These are phyloP conservation scores for Andricus grossulariae DNA, from an alignment of 1,140 invertebrate genomes.

Conservation along the genomic window DNA sequence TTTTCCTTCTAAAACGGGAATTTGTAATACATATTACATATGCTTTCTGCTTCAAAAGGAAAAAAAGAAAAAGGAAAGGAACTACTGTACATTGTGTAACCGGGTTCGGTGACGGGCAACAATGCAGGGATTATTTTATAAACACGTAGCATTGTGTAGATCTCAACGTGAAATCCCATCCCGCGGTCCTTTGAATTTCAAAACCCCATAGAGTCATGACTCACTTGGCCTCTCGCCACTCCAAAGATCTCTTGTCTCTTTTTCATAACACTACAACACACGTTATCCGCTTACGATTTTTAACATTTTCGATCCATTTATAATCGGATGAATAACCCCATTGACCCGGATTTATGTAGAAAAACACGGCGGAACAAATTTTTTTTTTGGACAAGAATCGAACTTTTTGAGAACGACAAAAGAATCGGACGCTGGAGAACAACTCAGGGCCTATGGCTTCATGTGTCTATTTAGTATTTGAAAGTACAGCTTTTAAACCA, in stretches of 20 bases:
- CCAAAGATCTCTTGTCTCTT: constrained; percentile 51
- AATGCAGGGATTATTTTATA: constrained; percentile 60
- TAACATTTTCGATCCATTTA: constrained; percentile 50
- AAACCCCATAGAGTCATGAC: constrained; percentile 56
- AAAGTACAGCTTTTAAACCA: too few relatives aligned
- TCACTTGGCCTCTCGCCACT: constrained; percentile 56
- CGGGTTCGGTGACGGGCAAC: constrained; percentile 30
- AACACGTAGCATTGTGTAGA: constrained; percentile 54
- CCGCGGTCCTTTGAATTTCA: constrained; percentile 36
- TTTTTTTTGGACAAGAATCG: too few relatives aligned
- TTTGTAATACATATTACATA: constrained; percentile 38
- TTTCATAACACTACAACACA: constrained; percentile 56
- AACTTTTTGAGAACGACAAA: too few relatives aligned
- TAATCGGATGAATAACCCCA: constrained; percentile 55
- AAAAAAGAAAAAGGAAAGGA: background rate
- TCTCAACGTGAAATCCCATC: constrained; percentile 37
- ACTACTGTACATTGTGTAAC: background rate
- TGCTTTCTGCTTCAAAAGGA: constrained; percentile 37
- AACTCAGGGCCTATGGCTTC: too few relatives aligned
- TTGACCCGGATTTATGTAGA: constrained; percentile 3
- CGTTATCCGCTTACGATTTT: constrained; percentile 56
- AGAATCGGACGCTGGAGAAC: too few relatives aligned
- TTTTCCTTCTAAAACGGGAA: constrained; percentile 16
- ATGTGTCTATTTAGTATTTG: too few relatives aligned
- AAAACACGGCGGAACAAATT: too few relatives aligned